Evolutionary conservation across 2,888 invertebrate species (phyloP).

Genomic region (Cotesia congregata): DNA sequence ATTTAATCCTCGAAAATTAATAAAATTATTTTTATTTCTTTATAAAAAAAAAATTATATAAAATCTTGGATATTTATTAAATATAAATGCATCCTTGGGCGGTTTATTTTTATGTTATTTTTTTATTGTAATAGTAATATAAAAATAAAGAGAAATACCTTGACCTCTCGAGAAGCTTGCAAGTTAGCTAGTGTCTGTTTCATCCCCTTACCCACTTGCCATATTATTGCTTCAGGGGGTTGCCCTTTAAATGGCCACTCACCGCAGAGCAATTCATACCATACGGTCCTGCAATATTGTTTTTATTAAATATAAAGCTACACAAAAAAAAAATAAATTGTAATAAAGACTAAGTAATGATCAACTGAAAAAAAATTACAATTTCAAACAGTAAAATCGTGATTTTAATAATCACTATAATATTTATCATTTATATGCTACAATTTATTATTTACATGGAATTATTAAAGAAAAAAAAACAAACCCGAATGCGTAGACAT

Average conservation of each 20-base stretch:
- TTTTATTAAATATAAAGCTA: constrained; percentile 13
- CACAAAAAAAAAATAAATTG: no score
- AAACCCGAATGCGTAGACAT: constrained; percentile 98
- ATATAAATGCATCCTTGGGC: no score
- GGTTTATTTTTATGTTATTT: background rate
- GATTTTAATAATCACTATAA: no score
- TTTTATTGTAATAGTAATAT: constrained; percentile 12
- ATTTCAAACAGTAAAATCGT: no score
- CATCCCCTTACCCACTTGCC: constrained; percentile 97
- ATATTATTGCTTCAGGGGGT: constrained; percentile 95
- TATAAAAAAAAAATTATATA: no score
- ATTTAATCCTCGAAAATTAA: no score
- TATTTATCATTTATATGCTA: no score
- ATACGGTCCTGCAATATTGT: constrained; percentile 83
- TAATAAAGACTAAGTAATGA: no score
- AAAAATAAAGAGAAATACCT: constrained; percentile 74
- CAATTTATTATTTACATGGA: no score
- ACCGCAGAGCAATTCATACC: constrained; percentile 97
- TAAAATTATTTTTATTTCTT: no score
- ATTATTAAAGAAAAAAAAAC: constrained; percentile 54
- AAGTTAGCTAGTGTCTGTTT: constrained; percentile 95
- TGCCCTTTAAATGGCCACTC: constrained; percentile 97
- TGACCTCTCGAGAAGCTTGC: constrained; percentile 95
- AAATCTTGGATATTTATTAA: no score
- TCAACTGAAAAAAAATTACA: no score